Percentiles rank a stretch among this genome's conserved stretches.
phyloP scores from a whole-genome alignment of 2,888 invertebrate genomes.

The Ectemnius lituratus region DNA sequence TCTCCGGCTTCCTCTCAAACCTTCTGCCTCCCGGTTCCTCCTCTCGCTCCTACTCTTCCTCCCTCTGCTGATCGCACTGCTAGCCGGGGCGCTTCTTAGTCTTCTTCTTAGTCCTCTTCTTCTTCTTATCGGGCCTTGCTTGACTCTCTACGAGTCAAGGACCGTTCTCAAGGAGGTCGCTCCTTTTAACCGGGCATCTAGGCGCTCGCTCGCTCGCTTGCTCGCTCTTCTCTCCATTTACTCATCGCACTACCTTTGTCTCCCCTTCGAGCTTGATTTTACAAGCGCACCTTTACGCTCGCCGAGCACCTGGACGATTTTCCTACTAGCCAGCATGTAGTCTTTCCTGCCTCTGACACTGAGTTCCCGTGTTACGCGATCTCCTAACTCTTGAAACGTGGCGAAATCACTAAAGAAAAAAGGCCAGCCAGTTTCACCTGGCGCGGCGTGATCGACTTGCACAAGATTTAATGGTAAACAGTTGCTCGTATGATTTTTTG shows the following conservation, averaged over 20 bases:
- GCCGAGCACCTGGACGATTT: not conserved
- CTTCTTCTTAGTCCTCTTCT: constrained; percentile 40
- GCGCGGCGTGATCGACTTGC: too few relatives aligned
- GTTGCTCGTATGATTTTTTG: too few relatives aligned
- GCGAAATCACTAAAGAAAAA: too few relatives aligned
- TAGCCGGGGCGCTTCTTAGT: constrained; percentile 1
- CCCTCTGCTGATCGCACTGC: constrained; percentile 40
- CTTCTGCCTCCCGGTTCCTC: constrained; percentile 2
- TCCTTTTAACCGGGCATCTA: constrained; percentile 65
- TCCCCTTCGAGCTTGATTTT: constrained; percentile 31
- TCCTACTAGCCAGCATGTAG: not conserved
- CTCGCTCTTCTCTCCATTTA: too few relatives aligned
- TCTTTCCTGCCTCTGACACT: too few relatives aligned
- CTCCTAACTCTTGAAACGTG: too few relatives aligned
- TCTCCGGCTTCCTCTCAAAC: constrained; percentile 26
- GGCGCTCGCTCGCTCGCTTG: constrained; percentile 31
- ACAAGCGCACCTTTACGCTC: not conserved
- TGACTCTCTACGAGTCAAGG: constrained; percentile 74
- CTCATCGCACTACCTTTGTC: constrained; percentile 50
- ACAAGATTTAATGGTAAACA: too few relatives aligned
- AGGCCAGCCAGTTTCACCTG: too few relatives aligned
- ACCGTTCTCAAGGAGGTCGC: constrained; percentile 78
- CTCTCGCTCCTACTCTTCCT: constrained; percentile 33
- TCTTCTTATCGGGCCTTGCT: constrained; percentile 51
- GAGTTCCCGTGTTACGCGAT: too few relatives aligned